Conservation (phyloP, 2,113 vertebrate genomes). For the Carassius gibelio region DNA sequence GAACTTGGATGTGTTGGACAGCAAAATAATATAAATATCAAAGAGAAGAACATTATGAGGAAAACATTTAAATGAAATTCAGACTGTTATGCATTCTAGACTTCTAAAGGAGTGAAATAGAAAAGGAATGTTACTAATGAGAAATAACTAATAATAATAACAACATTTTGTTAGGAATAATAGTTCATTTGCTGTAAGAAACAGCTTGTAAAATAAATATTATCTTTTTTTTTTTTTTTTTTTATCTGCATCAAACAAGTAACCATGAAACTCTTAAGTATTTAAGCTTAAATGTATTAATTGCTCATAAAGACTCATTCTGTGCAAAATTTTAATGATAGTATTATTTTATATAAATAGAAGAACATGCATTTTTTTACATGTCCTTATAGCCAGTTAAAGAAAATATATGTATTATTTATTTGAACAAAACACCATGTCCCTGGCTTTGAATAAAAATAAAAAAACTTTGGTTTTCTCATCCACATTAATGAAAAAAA, state of each 20-base stretch:
- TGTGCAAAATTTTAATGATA: background rate
- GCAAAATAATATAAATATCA: background rate
- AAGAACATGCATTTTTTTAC: background rate
- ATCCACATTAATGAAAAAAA: no score
- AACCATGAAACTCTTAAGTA: background rate
- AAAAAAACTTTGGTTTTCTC: no score
- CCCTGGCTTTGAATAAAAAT: no score
- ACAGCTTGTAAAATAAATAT: background rate
- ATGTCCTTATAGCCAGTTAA: background rate
- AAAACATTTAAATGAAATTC: background rate
- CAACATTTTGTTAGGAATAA: background rate
- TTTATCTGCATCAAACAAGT: background rate
- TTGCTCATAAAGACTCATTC: background rate
- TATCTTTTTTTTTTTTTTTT: background rate
- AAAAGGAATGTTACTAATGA: background rate
- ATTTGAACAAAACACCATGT: no score
- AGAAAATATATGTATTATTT: background rate
- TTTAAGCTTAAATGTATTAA: background rate
- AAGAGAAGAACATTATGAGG: background rate
- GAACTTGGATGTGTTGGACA: background rate
- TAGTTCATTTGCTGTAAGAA: background rate
- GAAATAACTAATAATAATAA: background rate
- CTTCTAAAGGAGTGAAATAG: background rate
- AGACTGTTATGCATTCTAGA: background rate
- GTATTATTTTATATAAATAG: background rate